Evolutionary conservation across 2,888 invertebrate genomes (phyloP).

Genomic region (Sympetrum striolatum): DNA sequence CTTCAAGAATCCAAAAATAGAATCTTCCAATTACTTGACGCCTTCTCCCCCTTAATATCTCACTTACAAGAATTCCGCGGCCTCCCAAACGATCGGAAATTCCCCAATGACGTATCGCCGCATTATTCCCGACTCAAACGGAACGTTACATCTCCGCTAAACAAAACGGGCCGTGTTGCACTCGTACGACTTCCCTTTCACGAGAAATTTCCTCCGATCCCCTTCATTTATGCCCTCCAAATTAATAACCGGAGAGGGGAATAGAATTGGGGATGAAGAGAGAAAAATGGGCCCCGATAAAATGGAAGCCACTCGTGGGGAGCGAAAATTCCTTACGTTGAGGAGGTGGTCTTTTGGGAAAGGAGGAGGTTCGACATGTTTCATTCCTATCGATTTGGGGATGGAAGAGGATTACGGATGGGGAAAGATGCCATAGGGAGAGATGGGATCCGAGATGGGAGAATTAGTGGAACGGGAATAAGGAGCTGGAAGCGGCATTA

Average conservation of each 20-base stretch:
- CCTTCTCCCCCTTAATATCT: too few species aligned
- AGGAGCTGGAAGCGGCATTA: not conserved
- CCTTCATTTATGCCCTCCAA: too few species aligned
- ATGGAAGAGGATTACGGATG: slow-evolving; percentile 11
- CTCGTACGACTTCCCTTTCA: too few species aligned
- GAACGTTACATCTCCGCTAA: too few species aligned
- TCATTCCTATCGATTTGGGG: slow-evolving; percentile 32
- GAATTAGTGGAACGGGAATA: not conserved
- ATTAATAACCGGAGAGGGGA: not conserved
- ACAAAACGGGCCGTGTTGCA: too few species aligned
- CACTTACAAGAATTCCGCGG: too few species aligned
- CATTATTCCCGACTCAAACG: too few species aligned
- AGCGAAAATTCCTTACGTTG: not conserved
- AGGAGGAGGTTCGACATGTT: slow-evolving; percentile 29
- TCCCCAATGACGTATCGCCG: too few species aligned
- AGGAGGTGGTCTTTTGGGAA: slow-evolving; percentile 3
- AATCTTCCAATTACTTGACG: too few species aligned
- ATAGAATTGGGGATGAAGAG: not conserved
- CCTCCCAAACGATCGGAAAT: too few species aligned
- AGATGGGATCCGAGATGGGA: not conserved
- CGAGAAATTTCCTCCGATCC: too few species aligned
- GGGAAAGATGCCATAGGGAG: not conserved
- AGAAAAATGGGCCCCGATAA: not conserved
- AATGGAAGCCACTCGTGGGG: not conserved
- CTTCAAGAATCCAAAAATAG: too few species aligned